Evolutionary conservation across 2,113 vertebrate genomes (phyloP).

Genomic region (human): DNA sequence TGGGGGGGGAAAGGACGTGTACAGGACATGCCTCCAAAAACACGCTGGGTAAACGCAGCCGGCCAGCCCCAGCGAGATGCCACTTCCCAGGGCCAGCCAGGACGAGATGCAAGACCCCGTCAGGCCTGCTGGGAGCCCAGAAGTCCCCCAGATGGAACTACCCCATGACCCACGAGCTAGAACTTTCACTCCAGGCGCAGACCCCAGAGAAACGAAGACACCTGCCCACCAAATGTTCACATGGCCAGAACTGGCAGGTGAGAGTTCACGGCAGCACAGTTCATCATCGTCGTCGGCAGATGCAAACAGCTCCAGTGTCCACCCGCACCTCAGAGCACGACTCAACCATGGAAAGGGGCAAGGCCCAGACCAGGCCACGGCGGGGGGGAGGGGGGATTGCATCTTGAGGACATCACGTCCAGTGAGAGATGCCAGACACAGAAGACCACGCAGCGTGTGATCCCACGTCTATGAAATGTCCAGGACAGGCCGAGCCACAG

Average conservation of each 20-base stretch:
- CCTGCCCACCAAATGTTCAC: accelerated
- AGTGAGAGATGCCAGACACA: not conserved
- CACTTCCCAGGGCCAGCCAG: too few relatives aligned
- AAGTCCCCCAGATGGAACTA: not conserved
- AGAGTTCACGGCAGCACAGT: not conserved
- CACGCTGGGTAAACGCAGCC: accelerated
- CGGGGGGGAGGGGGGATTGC: accelerated
- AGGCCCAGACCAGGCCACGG: too few relatives aligned
- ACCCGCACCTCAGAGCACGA: accelerated
- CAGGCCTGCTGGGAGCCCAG: not conserved
- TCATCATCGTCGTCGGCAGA: not conserved
- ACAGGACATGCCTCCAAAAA: too few relatives aligned
- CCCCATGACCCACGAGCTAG: accelerated
- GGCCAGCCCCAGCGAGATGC: too few relatives aligned
- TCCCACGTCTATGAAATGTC: too few relatives aligned
- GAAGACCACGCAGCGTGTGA: too few relatives aligned
- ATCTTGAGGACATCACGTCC: not conserved
- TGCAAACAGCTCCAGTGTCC: not conserved
- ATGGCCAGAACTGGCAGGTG: too few relatives aligned
- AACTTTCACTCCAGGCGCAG: not conserved
- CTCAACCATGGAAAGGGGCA: not conserved
- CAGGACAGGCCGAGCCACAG: too few relatives aligned
- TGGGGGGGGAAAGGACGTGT: too few relatives aligned
- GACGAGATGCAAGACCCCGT: too few relatives aligned
- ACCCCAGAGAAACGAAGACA: not conserved